Conservation (phyloP, 2,888 invertebrate genomes). For the Plutella xylostella region DNA sequence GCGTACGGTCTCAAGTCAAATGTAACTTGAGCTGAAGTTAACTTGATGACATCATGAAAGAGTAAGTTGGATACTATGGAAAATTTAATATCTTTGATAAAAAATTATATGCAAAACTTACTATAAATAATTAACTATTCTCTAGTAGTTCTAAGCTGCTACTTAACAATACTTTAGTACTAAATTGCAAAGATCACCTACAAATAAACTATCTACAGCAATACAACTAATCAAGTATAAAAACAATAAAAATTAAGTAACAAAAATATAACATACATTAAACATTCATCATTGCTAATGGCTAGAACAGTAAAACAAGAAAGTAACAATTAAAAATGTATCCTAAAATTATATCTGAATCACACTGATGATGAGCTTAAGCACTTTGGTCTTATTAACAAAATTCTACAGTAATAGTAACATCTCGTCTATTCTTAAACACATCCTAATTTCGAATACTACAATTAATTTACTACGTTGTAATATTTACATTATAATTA, state of each 20-base stretch:
- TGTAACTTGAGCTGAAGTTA: background rate
- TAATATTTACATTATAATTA: slow-evolving; percentile 7
- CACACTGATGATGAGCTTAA: slow-evolving; percentile 15
- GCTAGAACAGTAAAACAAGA: background rate
- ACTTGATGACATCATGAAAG: background rate
- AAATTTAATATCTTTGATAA: no score
- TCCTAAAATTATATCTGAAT: background rate
- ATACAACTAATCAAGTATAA: no score
- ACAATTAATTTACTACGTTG: slow-evolving; percentile 10
- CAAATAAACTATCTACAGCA: no score
- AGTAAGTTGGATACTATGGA: no score
- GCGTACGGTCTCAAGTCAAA: background rate
- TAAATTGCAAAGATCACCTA: no score
- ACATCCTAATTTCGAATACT: slow-evolving; percentile 7
- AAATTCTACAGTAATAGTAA: no score
- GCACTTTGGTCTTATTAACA: slow-evolving; percentile 24
- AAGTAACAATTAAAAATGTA: background rate
- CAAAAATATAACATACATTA: background rate
- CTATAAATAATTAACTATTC: no score
- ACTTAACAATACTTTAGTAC: no score
- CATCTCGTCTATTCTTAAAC: no score
- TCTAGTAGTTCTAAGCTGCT: no score
- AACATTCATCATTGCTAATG: background rate
- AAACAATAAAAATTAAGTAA: no score
- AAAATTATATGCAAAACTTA: no score